Conservation (phyloP, 1,140 invertebrate genomes). For the Polypedilum vanderplanki region DNA sequence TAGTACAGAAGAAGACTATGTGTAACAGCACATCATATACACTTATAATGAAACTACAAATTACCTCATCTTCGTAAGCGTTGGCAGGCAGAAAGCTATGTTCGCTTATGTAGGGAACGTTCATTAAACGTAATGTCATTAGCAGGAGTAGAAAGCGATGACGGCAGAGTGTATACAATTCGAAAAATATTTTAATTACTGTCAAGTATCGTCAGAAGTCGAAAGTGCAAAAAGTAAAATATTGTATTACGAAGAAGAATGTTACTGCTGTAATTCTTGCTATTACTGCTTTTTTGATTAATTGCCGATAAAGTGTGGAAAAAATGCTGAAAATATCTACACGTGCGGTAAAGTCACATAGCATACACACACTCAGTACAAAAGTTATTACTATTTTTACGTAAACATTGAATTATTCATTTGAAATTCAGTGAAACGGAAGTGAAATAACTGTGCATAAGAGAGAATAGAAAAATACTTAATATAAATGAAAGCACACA, state of each 20-base stretch:
- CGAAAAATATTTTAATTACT: conserved; percentile 9
- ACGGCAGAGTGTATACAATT: neutral
- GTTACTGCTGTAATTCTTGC: too few species aligned
- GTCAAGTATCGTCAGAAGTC: neutral
- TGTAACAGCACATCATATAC: too few species aligned
- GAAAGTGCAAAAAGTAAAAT: neutral
- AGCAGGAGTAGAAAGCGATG: neutral
- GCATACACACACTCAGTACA: neutral
- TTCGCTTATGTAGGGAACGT: neutral
- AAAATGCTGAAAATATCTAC: too few species aligned
- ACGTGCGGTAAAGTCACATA: neutral
- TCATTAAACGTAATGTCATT: neutral
- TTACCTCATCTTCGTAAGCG: neutral
- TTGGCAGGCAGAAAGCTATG: neutral
- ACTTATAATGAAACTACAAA: too few species aligned
- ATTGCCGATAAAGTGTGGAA: conserved; percentile 12
- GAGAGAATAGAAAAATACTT: neutral
- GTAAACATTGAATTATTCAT: neutral
- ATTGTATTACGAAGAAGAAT: too few species aligned
- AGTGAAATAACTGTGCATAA: too few species aligned
- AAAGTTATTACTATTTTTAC: neutral
- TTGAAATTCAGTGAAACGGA: neutral
- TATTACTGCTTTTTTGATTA: neutral
- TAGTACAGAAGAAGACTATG: too few species aligned
- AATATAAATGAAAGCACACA: neutral